Evolutionary conservation across 2,888 invertebrate species (phyloP).

Genomic region (Neuroscelio doddi): DNA sequence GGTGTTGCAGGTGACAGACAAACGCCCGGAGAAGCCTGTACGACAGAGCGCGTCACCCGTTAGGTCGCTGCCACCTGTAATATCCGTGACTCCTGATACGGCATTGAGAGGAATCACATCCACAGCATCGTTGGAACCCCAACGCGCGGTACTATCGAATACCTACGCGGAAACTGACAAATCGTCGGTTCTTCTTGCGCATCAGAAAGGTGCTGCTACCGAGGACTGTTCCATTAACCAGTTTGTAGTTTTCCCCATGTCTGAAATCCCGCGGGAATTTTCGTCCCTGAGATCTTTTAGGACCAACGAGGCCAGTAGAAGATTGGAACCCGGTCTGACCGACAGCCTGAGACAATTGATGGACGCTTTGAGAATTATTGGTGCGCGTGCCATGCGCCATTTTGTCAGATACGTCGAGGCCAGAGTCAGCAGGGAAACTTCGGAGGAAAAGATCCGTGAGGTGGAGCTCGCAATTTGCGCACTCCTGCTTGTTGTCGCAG

Average conservation of each 20-base stretch:
- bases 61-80: slow-evolving; percentile 65
- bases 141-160: slow-evolving; percentile 64
- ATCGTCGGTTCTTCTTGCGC: background rate
- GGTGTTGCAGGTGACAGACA: slow-evolving; percentile 41
- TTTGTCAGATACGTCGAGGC: slow-evolving; percentile 79
- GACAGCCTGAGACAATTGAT: slow-evolving; percentile 82
- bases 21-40: slow-evolving; percentile 30
- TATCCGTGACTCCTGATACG: slow-evolving; percentile 66
- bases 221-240: slow-evolving; percentile 46
- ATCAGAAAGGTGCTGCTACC: background rate
- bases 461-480: slow-evolving; percentile 85
- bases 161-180: background rate
- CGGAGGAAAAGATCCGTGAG: slow-evolving; percentile 76
- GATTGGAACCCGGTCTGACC: slow-evolving; percentile 79
- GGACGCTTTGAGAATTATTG: slow-evolving; percentile 79
- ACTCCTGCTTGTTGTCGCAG: slow-evolving; percentile 84
- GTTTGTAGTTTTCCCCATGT: slow-evolving; percentile 61
- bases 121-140: slow-evolving; percentile 54
- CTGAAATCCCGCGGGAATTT: slow-evolving; percentile 61
- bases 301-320: slow-evolving; percentile 30
- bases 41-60: slow-evolving; percentile 67
- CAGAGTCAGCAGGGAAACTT: slow-evolving; percentile 77
- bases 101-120: slow-evolving; percentile 4
- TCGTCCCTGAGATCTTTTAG: slow-evolving; percentile 49
- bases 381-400: slow-evolving; percentile 79